Percentiles rank a stretch among this genome's conserved stretches.
Evolutionary conservation across 2,113 vertebrate species (phyloP).

Genomic region (Zosterops pallidus): DNA sequence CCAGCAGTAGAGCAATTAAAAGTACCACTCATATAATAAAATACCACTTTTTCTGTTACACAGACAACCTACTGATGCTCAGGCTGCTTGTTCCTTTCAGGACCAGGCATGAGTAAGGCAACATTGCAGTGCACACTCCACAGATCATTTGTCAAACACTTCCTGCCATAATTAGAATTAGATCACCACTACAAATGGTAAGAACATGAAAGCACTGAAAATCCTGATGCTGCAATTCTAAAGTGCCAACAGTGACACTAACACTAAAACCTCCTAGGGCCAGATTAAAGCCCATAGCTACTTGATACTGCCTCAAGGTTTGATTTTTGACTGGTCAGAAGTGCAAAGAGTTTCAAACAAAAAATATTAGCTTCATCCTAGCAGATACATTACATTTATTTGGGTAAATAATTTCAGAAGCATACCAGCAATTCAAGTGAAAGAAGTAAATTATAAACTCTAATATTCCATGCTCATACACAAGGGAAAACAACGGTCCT

Average conservation of each 20-base stretch:
- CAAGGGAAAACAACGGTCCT: background rate
- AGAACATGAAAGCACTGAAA: background rate
- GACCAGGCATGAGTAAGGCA: background rate
- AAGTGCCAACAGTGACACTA: background rate
- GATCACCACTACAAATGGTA: background rate
- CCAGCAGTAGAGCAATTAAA: background rate
- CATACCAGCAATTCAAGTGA: background rate
- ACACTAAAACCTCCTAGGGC: background rate
- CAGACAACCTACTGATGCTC: background rate
- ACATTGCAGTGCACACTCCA: background rate
- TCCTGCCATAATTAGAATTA: background rate
- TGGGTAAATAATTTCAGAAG: background rate
- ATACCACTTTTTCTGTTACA: background rate
- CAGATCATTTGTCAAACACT: background rate
- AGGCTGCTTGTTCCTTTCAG: background rate
- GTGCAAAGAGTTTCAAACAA: background rate
- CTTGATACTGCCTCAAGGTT: background rate
- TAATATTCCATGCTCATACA: fast-evolving
- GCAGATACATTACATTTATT: background rate
- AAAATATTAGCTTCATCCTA: background rate
- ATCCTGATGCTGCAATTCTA: background rate
- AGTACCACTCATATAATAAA: background rate
- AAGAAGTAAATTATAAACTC: background rate
- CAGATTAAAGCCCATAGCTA: background rate
- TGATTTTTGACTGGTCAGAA: background rate